Conservation (phyloP, 2,888 invertebrate species). For the Caenorhabditis sulstoni region DNA sequence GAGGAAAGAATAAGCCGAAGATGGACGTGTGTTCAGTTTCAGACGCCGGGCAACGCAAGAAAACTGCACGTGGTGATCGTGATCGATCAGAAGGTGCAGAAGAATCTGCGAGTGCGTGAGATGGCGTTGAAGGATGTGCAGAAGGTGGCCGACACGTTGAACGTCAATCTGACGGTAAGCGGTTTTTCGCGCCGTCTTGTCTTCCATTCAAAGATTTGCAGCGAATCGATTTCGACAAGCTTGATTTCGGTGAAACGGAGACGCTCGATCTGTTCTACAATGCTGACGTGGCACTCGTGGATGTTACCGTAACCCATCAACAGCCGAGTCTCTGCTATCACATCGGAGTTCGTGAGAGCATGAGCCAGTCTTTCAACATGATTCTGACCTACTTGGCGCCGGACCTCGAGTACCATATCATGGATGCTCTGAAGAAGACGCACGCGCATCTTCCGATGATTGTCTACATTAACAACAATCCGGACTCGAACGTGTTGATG, state of each 20-base stretch:
- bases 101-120: constrained; percentile 73
- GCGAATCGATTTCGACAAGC: constrained; percentile 88
- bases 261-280: constrained; percentile 96
- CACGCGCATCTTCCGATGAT: constrained; percentile 76
- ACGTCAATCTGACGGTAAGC: constrained; percentile 75
- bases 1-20: too few species aligned
- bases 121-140: constrained; percentile 78
- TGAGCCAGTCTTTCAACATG: constrained; percentile 80
- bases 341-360: constrained; percentile 94
- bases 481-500: constrained; percentile 47
- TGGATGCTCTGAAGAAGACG: constrained; percentile 78
- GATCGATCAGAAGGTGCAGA: constrained; percentile 78
- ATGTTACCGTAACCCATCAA: constrained; percentile 91
- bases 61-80: constrained; percentile 78
- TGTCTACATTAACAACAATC: constrained; percentile 65
- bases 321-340: constrained; percentile 96
- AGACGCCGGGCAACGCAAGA: constrained; percentile 55
- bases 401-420: constrained; percentile 70
- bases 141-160: constrained; percentile 76
- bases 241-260: constrained; percentile 97
- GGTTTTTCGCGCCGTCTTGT: neutral
- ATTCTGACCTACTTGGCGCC: constrained; percentile 67
- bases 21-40: too few species aligned
- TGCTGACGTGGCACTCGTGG: constrained; percentile 97
- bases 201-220: constrained; percentile 66